Evolutionary conservation across 2,797 vertebrate genomes (phyloP).

Genomic region (Aselliscus stoliczkanus): DNA sequence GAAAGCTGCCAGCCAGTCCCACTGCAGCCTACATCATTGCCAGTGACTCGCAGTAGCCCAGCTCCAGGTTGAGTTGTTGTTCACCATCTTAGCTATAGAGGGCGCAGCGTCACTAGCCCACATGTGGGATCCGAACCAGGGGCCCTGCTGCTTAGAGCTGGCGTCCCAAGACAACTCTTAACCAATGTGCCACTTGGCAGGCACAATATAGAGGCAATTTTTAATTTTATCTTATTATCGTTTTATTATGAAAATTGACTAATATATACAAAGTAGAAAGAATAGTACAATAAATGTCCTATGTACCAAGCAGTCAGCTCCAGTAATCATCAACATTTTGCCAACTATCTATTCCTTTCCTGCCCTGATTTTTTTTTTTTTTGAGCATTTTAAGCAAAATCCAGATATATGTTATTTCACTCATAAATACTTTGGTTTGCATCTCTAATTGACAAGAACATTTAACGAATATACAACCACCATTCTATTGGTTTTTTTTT

Average conservation of each 20-base stretch:
- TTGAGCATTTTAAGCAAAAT: neutral
- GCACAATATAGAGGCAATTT: neutral
- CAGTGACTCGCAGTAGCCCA: no score
- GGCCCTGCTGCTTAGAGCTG: no score
- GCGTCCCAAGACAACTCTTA: no score
- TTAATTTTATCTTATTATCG: neutral
- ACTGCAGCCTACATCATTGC: no score
- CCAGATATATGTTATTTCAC: neutral
- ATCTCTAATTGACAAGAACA: neutral
- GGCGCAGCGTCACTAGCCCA: no score
- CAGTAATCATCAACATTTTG: neutral
- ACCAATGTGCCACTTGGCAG: no score
- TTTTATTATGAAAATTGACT: neutral
- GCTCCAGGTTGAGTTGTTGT: no score
- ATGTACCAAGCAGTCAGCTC: neutral
- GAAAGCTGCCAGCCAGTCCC: no score
- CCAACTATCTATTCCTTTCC: neutral
- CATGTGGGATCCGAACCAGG: no score
- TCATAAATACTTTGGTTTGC: neutral
- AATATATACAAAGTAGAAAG: neutral
- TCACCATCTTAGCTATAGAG: no score
- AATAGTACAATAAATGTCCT: neutral
- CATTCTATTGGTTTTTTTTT: no score
- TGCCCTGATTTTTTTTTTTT: neutral
- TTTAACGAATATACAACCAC: neutral